phyloP scores from a whole-genome alignment of 2,888 invertebrate genomes.

The Hymenopus coronatus region DNA sequence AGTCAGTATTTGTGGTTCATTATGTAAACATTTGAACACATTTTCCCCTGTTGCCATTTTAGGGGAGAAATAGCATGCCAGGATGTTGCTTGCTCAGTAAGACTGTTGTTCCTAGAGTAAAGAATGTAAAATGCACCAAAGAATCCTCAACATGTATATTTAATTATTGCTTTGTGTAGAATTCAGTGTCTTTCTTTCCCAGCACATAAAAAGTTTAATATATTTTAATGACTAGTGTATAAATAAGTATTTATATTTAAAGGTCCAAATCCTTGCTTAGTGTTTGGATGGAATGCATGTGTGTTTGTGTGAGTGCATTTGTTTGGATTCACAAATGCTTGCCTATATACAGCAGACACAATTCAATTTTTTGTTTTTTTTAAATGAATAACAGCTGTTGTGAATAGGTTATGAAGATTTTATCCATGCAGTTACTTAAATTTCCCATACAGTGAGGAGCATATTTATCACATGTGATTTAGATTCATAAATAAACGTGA shows the following conservation, averaged over 20 bases:
- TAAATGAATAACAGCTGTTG: not conserved
- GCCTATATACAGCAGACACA: not conserved
- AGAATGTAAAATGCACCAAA: not conserved
- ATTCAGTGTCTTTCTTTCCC: not conserved
- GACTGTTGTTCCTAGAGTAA: not conserved
- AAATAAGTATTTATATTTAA: not conserved
- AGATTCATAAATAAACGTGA: not conserved
- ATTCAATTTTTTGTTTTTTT: not conserved
- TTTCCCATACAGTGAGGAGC: not conserved
- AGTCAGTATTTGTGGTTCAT: not conserved
- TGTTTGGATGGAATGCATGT: not conserved
- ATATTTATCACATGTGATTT: not conserved
- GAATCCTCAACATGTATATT: not conserved
- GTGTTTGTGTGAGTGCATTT: not conserved
- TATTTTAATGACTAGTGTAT: not conserved
- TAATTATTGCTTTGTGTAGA: not conserved
- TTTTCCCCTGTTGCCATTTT: not conserved
- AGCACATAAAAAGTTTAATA: not conserved
- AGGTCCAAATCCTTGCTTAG: not conserved
- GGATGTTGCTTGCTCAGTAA: slow-evolving; percentile 1
- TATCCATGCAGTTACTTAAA: not conserved
- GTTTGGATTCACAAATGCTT: not conserved
- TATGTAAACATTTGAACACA: not conserved
- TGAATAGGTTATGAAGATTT: not conserved
- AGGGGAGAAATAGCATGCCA: not conserved